Evolutionary conservation across 2,797 vertebrate species (phyloP).

Genomic region (Phoeniculus purpureus): DNA sequence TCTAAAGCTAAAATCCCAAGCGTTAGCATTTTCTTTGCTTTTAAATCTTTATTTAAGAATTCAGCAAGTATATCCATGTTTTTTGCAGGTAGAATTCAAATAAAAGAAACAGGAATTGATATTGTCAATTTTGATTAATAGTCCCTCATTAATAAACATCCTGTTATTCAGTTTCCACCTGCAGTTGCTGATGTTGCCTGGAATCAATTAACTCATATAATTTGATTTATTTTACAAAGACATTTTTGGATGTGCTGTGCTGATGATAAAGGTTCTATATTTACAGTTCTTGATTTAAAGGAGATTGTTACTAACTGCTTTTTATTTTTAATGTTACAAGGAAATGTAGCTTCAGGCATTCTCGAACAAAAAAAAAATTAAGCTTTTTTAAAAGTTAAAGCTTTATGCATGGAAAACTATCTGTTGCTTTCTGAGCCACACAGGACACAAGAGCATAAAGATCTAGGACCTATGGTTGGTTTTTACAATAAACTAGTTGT

Average conservation of each 20-base stretch:
- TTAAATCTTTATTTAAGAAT: conserved; percentile 61
- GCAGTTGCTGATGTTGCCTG: conserved; percentile 88
- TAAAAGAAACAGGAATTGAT: conserved; percentile 84
- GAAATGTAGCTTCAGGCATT: conserved; percentile 65
- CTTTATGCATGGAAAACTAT: conserved; percentile 42
- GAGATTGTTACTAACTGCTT: conserved; percentile 77
- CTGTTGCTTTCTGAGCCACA: conserved; percentile 45
- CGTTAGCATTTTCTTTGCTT: conserved; percentile 59
- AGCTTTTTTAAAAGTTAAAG: conserved; percentile 61
- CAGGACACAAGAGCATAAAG: not conserved
- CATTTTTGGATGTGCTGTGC: conserved; percentile 80
- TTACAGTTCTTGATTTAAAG: conserved; percentile 74
- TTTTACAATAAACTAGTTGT: conserved; percentile 14
- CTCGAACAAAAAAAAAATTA: conserved; percentile 54
- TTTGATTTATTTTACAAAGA: conserved; percentile 91
- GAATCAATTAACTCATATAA: conserved; percentile 96
- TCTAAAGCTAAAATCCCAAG: conserved; percentile 71
- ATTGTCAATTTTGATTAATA: conserved; percentile 93
- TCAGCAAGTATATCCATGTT: conserved; percentile 33
- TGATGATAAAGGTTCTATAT: conserved; percentile 80
- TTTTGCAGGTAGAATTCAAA: conserved; percentile 82
- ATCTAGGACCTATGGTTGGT: not conserved
- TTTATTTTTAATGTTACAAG: conserved; percentile 69
- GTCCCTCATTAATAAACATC: conserved; percentile 93
- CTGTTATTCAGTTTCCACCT: conserved; percentile 95